Conservation (phyloP, 1,140 invertebrate genomes). For the Drosophila takahashii region DNA sequence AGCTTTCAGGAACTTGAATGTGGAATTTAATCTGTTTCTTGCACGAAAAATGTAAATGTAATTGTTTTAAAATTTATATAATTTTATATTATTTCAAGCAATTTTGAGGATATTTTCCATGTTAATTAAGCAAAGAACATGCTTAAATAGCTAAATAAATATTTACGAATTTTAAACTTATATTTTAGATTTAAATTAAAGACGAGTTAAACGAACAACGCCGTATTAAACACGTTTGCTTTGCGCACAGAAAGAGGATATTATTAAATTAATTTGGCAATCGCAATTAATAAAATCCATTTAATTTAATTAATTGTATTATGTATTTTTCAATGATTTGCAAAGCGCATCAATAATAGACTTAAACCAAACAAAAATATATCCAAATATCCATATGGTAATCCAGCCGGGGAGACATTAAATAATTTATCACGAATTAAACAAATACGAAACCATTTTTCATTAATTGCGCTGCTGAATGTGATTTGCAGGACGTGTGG, state of each 20-base stretch:
- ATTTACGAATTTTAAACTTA: no score
- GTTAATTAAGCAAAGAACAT: no score
- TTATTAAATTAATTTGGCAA: neutral
- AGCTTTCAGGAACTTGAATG: no score
- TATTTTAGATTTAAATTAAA: neutral
- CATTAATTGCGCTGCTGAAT: constrained; percentile 28
- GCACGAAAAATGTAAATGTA: no score
- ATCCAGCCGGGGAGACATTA: constrained; percentile 13
- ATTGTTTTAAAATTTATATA: no score
- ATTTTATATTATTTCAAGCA: no score
- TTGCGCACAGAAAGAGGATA: neutral
- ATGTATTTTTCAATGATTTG: constrained; percentile 1
- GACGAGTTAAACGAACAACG: neutral
- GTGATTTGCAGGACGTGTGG: neutral
- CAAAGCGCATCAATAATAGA: neutral
- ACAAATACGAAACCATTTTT: constrained; percentile 32
- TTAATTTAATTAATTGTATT: constrained; percentile 6
- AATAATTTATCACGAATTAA: constrained; percentile 39
- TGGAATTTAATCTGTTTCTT: no score
- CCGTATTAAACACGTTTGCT: no score
- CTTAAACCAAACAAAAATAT: neutral
- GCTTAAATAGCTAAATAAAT: no score
- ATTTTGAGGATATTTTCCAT: no score
- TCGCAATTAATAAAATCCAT: neutral
- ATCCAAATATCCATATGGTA: neutral